These are phyloP conservation scores for Sycophila sp. DNA, from an alignment of 1,140 invertebrate species.

Conservation along the genomic window DNA sequence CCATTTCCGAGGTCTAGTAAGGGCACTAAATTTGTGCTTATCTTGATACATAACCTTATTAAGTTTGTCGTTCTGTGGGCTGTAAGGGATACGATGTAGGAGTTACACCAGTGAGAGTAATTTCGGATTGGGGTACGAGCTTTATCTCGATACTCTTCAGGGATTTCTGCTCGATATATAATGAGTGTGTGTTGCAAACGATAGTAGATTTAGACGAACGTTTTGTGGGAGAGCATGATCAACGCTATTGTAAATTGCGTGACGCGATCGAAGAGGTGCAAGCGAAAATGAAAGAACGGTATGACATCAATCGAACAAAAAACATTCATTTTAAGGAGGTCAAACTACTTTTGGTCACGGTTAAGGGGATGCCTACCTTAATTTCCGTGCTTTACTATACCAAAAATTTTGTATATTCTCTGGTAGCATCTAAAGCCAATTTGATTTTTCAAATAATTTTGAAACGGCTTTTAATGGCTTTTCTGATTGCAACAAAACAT, in stretches of 20 bases:
- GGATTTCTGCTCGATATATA: conserved; percentile 11
- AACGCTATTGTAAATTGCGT: conserved; percentile 9
- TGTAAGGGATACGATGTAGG: neutral
- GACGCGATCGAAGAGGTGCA: conserved; percentile 25
- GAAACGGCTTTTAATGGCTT: no score
- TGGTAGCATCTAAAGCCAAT: no score
- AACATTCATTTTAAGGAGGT: conserved; percentile 38
- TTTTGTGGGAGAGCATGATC: neutral
- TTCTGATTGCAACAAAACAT: no score
- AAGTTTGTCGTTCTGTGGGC: neutral
- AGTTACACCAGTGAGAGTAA: conserved; percentile 3
- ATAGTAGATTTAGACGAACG: neutral
- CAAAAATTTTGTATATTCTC: no score
- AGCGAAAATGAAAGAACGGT: conserved; percentile 17
- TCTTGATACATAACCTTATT: neutral
- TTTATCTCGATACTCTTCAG: conserved; percentile 14
- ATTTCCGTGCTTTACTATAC: no score
- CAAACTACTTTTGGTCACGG: conserved; percentile 42
- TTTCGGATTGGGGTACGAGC: conserved; percentile 31
- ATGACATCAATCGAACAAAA: conserved; percentile 15
- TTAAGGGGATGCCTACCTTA: no score
- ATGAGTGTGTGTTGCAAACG: conserved; percentile 8
- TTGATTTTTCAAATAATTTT: no score
- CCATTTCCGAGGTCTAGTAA: neutral
- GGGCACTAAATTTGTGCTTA: neutral